Conservation (phyloP, 2,888 invertebrate genomes). For the Neoascia interrupta region DNA sequence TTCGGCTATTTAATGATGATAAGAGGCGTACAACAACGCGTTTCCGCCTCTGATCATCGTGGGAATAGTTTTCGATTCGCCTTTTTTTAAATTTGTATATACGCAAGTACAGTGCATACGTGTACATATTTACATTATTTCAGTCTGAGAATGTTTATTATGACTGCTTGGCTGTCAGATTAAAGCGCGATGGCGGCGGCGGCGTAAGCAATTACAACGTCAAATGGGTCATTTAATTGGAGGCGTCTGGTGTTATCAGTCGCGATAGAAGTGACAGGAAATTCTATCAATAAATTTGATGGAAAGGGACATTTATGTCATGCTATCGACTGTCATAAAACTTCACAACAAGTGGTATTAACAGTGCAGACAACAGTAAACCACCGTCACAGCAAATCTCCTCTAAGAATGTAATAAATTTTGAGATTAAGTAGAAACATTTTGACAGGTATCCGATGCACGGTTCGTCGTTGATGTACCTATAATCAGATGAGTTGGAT, state of each 20-base stretch:
- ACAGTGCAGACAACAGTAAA: not conserved
- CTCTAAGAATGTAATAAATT: constrained; percentile 52
- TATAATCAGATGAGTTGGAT: constrained; percentile 13
- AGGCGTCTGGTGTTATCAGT: constrained; percentile 49
- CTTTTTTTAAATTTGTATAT: too few species aligned
- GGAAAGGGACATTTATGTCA: constrained; percentile 59
- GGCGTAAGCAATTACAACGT: constrained; percentile 47
- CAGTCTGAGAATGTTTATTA: too few species aligned
- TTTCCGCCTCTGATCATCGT: constrained; percentile 53
- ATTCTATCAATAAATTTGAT: constrained; percentile 50
- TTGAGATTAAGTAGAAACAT: constrained; percentile 48
- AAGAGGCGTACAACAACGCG: constrained; percentile 33
- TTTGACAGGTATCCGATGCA: constrained; percentile 53
- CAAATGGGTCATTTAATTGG: constrained; percentile 57
- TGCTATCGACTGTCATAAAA: constrained; percentile 27
- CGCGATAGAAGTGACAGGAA: constrained; percentile 65
- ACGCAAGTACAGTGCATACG: too few species aligned
- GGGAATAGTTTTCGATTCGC: constrained; percentile 45
- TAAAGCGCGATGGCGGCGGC: constrained; percentile 5
- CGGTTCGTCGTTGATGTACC: constrained; percentile 41
- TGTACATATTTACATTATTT: too few species aligned
- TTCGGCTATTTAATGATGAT: constrained; percentile 45
- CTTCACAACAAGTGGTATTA: not conserved
- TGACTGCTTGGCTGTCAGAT: too few species aligned
- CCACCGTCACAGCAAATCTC: constrained; percentile 4